Conservation (phyloP, 2,113 vertebrate species). For the Rattus rattus region DNA sequence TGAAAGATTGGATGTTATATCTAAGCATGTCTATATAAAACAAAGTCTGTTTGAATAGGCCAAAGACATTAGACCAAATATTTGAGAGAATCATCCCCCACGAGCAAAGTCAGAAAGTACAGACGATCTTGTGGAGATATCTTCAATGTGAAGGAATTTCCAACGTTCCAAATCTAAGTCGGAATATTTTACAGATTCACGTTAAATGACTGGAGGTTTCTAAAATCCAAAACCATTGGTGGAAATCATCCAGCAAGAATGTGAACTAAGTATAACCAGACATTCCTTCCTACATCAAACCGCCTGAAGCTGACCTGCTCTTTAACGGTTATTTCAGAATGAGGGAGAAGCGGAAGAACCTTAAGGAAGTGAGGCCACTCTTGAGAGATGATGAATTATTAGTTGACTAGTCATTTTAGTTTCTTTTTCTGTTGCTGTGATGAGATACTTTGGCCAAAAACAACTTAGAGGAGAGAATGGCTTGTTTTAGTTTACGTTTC, state of each 20-base stretch:
- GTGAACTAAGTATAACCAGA: background rate
- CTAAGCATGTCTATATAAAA: background rate
- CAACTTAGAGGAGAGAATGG: background rate
- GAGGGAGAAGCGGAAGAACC: background rate
- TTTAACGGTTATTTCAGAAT: background rate
- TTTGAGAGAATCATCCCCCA: background rate
- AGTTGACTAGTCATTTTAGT: background rate
- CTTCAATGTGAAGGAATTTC: background rate
- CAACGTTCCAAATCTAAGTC: background rate
- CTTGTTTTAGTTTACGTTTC: background rate
- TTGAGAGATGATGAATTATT: background rate
- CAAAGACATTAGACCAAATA: background rate
- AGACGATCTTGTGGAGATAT: background rate
- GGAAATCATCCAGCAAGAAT: background rate
- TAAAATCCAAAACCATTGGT: background rate
- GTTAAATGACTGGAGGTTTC: background rate
- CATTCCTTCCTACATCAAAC: background rate
- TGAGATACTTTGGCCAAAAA: background rate
- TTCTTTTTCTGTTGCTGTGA: background rate
- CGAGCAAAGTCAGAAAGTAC: background rate
- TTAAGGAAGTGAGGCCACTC: background rate
- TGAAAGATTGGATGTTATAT: background rate
- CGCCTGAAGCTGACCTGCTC: background rate
- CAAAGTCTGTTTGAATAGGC: background rate
- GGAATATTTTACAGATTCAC: background rate